Evolutionary conservation across 2,113 vertebrate genomes (phyloP).

Genomic region (Henicopernis longicauda): DNA sequence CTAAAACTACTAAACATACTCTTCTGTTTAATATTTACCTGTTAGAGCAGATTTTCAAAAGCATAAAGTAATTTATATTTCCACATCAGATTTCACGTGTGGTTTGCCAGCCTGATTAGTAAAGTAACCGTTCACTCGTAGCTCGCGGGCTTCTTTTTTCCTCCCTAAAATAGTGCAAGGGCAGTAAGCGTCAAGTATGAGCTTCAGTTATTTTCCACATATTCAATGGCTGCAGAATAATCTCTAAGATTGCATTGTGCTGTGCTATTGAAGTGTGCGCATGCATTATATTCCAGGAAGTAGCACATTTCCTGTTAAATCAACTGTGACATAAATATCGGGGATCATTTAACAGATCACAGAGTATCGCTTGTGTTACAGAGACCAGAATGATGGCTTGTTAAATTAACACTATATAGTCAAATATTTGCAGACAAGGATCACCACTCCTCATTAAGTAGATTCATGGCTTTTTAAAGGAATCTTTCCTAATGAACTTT

Average conservation of each 20-base stretch:
- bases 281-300: slow-evolving; percentile 59
- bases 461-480: not conserved
- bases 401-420: slow-evolving; percentile 31
- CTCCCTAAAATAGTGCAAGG: not conserved
- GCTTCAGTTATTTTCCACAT: not conserved
- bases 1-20: not conserved
- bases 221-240: slow-evolving; percentile 16
- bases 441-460: slow-evolving; percentile 22
- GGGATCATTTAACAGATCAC: slow-evolving; percentile 69
- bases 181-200: not conserved
- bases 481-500: not conserved
- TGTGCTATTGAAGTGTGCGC: slow-evolving; percentile 49
- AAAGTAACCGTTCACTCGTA: not conserved
- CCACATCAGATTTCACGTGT: not conserved
- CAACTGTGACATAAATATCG: slow-evolving; percentile 66
- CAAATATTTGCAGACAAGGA: slow-evolving; percentile 19
- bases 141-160: not conserved
- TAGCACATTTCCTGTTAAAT: slow-evolving; percentile 69
- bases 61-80: not conserved
- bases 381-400: slow-evolving; percentile 27
- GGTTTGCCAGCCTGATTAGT: not conserved
- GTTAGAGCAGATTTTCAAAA: not conserved
- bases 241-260: slow-evolving; percentile 48
- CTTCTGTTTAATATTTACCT: not conserved
- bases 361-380: slow-evolving; percentile 38